Evolutionary conservation across 2,797 vertebrate species (phyloP).

Genomic region (Siniperca obscura): DNA sequence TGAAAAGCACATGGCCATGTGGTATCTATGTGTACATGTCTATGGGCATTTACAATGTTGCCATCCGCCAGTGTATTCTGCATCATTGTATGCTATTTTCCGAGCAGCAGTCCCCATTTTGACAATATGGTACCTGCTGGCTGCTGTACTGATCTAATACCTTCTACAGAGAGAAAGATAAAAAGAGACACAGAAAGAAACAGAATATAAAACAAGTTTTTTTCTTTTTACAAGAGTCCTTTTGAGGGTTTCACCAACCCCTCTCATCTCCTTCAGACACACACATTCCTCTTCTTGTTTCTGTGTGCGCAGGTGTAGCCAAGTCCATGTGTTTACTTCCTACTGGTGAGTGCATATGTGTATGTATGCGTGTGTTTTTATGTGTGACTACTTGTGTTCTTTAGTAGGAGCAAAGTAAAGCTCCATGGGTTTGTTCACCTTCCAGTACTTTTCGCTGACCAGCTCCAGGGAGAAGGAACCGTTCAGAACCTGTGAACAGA

Average conservation of each 20-base stretch:
- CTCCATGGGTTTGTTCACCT: constrained; percentile 99
- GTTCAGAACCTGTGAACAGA: constrained; percentile 91
- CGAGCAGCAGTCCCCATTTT: not conserved
- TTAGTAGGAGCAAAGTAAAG: constrained; percentile 98
- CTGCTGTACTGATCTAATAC: constrained; percentile 71
- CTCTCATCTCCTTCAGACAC: constrained; percentile 57
- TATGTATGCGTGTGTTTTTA: constrained; percentile 8
- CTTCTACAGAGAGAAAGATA: constrained; percentile 67
- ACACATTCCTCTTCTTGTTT: constrained; percentile 29
- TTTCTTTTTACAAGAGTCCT: constrained; percentile 76
- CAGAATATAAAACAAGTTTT: constrained; percentile 69
- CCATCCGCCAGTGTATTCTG: no score
- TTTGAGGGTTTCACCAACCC: constrained; percentile 35
- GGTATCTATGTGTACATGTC: not conserved
- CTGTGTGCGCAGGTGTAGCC: constrained; percentile 44
- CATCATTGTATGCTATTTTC: not conserved
- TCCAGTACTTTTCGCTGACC: constrained; percentile 99
- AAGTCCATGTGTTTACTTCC: constrained; percentile 57
- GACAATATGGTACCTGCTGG: not conserved
- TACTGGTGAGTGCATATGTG: constrained; percentile 1
- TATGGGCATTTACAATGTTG: not conserved
- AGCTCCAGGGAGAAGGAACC: constrained; percentile 98
- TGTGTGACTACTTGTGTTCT: constrained; percentile 93
- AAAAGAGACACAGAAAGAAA: constrained; percentile 61
- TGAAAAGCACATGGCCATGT: not conserved